These are phyloP conservation scores for Drosophila serrata DNA, from an alignment of 1,140 invertebrate species.

Conservation along the genomic window DNA sequence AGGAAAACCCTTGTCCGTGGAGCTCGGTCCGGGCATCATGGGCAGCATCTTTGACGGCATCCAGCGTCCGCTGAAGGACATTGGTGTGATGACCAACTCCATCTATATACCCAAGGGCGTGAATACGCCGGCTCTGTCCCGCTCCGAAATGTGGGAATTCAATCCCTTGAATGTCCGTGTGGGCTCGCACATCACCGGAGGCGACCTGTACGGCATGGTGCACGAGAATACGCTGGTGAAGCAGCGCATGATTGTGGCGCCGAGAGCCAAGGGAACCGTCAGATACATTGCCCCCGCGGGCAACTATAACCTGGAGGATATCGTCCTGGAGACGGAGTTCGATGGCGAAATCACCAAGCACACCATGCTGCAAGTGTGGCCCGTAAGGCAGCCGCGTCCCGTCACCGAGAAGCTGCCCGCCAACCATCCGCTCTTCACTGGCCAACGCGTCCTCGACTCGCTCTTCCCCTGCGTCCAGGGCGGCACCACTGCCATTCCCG, in stretches of 20 bases:
- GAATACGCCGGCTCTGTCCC: conserved; percentile 96
- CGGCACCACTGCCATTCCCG: conserved; percentile 99
- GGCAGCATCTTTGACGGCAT: conserved; percentile 99
- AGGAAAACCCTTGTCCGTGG: conserved; percentile 97
- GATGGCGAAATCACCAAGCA: conserved; percentile 97
- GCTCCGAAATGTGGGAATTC: conserved; percentile 96
- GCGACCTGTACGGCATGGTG: conserved; percentile 98
- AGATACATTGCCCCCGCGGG: conserved; percentile 98
- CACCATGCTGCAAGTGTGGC: conserved; percentile 98
- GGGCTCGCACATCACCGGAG: conserved; percentile 98
- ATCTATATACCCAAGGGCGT: conserved; percentile 99
- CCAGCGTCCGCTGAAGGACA: conserved; percentile 98
- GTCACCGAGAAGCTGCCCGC: conserved; percentile 99
- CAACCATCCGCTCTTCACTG: conserved; percentile 98
- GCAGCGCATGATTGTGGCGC: conserved; percentile 97
- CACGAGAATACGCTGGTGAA: conserved; percentile 99
- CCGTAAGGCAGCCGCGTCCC: conserved; percentile 98
- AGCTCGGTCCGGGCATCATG: conserved; percentile 99
- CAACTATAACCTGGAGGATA: conserved; percentile 97
- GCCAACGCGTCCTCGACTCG: conserved; percentile 98
- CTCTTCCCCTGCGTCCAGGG: conserved; percentile 99
- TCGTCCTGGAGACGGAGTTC: conserved; percentile 98
- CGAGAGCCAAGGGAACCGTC: conserved; percentile 97
- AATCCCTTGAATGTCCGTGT: conserved; percentile 94
- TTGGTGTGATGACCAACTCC: conserved; percentile 95